Conservation (phyloP, 2,888 invertebrate genomes). For the Saturnia pavonia region DNA sequence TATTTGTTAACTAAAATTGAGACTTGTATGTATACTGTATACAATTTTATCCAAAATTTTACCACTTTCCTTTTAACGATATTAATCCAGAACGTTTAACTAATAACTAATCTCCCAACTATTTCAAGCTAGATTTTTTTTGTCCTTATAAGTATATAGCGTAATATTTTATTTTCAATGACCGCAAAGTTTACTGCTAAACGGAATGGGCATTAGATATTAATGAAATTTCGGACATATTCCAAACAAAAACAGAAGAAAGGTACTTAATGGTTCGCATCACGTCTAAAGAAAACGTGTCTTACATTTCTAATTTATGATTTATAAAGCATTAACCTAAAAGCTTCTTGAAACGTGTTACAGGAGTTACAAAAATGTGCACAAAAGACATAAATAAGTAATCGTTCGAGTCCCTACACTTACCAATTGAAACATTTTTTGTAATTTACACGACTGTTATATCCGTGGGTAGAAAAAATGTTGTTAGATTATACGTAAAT, state of each 20-base stretch:
- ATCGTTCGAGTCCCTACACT: constrained; percentile 24
- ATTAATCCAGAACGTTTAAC: no score
- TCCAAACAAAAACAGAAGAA: constrained; percentile 40
- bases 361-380: constrained; percentile 50
- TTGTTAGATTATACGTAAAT: no score
- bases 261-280: constrained; percentile 40
- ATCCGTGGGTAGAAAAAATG: no score
- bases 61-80: no score
- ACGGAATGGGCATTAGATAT: constrained; percentile 37
- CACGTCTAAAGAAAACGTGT: constrained; percentile 54
- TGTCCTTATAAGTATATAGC: background rate
- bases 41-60: no score
- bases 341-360: constrained; percentile 53
- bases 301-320: constrained; percentile 64
- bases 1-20: no score
- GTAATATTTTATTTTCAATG: background rate
- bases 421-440: background rate
- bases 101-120: background rate
- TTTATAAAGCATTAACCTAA: constrained; percentile 69
- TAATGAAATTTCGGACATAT: constrained; percentile 40
- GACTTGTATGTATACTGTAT: no score
- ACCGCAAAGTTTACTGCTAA: constrained; percentile 27
- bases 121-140: no score
- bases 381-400: constrained; percentile 44
- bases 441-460: background rate